Evolutionary conservation across 2,888 invertebrate genomes (phyloP).

Genomic region (Oxytorus armatus): DNA sequence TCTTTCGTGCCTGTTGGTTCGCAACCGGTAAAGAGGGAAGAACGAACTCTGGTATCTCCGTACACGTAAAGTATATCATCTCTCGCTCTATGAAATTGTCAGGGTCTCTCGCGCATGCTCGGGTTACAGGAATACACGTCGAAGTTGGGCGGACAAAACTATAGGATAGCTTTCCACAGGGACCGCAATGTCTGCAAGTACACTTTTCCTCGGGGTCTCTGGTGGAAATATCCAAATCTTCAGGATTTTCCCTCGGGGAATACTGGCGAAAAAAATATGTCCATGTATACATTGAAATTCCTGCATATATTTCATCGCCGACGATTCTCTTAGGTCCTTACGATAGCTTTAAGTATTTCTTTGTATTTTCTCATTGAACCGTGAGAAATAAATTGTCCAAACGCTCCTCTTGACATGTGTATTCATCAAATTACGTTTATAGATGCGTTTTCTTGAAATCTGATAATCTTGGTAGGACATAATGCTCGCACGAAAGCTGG

Average conservation of each 20-base stretch:
- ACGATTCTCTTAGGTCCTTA: background rate
- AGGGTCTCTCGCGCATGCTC: conserved; percentile 26
- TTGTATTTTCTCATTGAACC: background rate
- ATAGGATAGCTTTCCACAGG: conserved; percentile 39
- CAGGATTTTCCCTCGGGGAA: conserved; percentile 28
- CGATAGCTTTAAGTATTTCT: background rate
- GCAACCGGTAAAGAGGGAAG: conserved; percentile 12
- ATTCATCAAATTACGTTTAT: conserved; percentile 22
- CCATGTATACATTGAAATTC: conserved; percentile 3
- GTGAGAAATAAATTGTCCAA: background rate
- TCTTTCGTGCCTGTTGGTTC: background rate
- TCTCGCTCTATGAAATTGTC: conserved; percentile 39
- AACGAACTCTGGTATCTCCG: conserved; percentile 10
- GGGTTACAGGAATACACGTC: conserved; percentile 29
- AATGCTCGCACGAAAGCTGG: conserved; percentile 33
- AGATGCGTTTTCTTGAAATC: conserved; percentile 20
- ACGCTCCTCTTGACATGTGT: background rate
- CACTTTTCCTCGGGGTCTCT: background rate
- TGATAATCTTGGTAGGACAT: conserved; percentile 27
- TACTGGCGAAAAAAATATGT: conserved; percentile 17
- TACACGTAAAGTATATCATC: conserved; percentile 36
- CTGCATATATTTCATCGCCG: conserved; percentile 16
- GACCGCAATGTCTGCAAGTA: conserved; percentile 33
- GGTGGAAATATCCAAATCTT: conserved; percentile 33
- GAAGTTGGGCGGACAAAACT: conserved; percentile 14